Percentiles rank a stretch among this genome's conserved stretches.
phyloP scores from a whole-genome alignment of 2,888 invertebrate genomes.

The Platerodrilus igneus region DNA sequence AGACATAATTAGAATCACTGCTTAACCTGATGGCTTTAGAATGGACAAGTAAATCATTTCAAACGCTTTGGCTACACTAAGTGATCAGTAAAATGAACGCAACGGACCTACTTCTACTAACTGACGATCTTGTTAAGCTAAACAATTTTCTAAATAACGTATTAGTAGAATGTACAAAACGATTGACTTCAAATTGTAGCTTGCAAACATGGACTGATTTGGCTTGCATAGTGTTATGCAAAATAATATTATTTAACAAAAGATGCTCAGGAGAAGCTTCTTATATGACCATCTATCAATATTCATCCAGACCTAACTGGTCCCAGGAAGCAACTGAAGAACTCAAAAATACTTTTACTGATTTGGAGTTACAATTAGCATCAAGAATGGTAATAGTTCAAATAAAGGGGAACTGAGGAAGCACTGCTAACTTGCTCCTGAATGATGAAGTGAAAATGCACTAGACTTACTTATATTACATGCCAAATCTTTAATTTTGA shows the following conservation, averaged over 20 bases:
- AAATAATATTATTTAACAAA: slow-evolving; percentile 1
- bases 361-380: no score
- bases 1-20: background rate
- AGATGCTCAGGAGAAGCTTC: background rate
- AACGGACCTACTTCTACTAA: background rate
- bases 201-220: background rate
- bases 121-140: background rate
- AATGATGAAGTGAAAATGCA: no score
- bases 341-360: background rate
- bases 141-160: background rate
- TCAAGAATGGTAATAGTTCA: no score
- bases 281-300: background rate
- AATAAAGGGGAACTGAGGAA: no score
- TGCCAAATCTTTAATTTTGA: no score
- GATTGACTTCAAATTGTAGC: background rate
- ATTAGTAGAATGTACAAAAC: background rate
- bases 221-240: background rate
- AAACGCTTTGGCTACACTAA: background rate
- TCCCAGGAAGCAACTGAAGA: background rate
- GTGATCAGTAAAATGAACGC: background rate
- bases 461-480: no score
- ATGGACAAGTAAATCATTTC: background rate
- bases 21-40: background rate
- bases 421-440: no score
- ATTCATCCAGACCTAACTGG: background rate